Conservation (phyloP, 64 coral and sea anemone species). For the Montipora sp. region DNA sequence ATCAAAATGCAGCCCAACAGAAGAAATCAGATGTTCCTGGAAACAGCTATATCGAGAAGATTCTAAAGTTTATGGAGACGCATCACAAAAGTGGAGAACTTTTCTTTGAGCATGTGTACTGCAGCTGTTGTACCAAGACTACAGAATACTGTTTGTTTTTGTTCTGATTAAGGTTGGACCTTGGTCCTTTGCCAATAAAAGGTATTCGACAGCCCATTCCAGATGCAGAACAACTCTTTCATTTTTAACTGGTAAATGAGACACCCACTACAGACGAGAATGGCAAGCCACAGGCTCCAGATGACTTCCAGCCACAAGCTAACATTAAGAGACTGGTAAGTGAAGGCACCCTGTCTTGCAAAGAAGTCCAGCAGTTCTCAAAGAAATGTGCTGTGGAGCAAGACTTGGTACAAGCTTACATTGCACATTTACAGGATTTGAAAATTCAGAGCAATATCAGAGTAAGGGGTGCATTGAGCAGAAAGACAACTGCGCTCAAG, state of each 20-base stretch:
- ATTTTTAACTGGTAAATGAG: constrained; percentile 20
- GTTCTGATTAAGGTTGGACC: constrained; percentile 30
- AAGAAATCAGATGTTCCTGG: constrained; percentile 61
- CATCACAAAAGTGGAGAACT: constrained; percentile 48
- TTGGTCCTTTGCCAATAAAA: constrained; percentile 27
- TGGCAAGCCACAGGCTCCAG: background rate
- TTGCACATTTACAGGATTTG: constrained; percentile 42
- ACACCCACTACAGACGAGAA: background rate
- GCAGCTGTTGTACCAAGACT: constrained; percentile 3
- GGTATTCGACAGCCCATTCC: constrained; percentile 36
- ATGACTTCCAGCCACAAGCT: constrained; percentile 58
- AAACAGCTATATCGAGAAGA: constrained; percentile 46
- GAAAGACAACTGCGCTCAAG: background rate
- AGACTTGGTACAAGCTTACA: constrained; percentile 23
- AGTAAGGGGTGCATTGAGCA: background rate
- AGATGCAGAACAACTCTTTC: constrained; percentile 5
- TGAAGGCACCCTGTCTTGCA: background rate
- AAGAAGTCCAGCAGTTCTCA: constrained; percentile 57
- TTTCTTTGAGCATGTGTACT: constrained; percentile 28
- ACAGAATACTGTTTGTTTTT: constrained; percentile 30
- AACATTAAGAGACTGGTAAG: constrained; percentile 51
- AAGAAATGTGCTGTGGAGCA: constrained; percentile 41
- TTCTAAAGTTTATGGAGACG: constrained; percentile 1
- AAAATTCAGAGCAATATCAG: constrained; percentile 36
- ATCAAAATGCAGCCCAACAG: background rate